These are phyloP conservation scores for Pemphredon lugubris DNA, from an alignment of 2,888 invertebrate genomes.

Conservation along the genomic window DNA sequence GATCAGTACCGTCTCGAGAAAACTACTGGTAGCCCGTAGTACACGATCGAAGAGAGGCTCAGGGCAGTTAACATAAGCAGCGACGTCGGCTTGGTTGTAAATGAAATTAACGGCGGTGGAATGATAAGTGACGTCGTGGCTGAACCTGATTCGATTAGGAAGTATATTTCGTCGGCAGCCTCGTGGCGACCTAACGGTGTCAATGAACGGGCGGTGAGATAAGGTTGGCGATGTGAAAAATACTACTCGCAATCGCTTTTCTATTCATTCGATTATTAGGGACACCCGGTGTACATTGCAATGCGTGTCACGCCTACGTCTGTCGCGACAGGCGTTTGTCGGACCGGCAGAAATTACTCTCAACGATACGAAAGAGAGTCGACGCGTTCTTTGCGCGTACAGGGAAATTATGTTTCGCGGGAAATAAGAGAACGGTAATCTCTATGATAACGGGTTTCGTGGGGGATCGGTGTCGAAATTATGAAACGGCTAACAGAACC, in stretches of 20 bases:
- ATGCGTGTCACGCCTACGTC: conserved; percentile 60
- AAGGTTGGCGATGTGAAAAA: background rate
- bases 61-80: conserved; percentile 30
- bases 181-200: conserved; percentile 42
- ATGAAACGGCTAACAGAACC: no score
- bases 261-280: conserved; percentile 28
- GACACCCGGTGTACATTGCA: conserved; percentile 51
- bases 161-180: conserved; percentile 64
- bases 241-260: conserved; percentile 26
- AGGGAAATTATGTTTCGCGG: background rate
- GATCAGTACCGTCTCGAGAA: background rate
- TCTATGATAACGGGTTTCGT: no score
- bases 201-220: conserved; percentile 37
- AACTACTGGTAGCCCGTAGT: conserved; percentile 4
- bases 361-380: conserved; percentile 48
- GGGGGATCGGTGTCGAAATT: no score
- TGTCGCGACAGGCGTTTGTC: conserved; percentile 51
- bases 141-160: conserved; percentile 78
- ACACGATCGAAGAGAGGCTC: conserved; percentile 21
- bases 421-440: background rate
- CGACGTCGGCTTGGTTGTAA: conserved; percentile 70
- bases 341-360: conserved; percentile 49
- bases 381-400: conserved; percentile 7
- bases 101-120: conserved; percentile 75
- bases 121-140: conserved; percentile 73